These are phyloP conservation scores for Vidua macroura DNA, from an alignment of 2,113 vertebrate genomes.

Conservation along the genomic window DNA sequence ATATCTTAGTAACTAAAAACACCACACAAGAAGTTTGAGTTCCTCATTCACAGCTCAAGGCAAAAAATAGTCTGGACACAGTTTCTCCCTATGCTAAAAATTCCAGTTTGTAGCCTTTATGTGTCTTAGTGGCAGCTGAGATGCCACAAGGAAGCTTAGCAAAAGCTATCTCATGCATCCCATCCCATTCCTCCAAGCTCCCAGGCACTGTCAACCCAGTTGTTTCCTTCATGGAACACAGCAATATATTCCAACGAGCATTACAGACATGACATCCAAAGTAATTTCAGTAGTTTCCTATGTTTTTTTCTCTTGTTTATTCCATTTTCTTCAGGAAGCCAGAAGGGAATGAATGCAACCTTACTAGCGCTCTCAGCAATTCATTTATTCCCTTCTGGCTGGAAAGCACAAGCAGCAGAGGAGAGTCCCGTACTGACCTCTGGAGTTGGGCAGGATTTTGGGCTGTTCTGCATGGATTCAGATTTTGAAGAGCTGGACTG, in stretches of 20 bases:
- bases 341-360: neutral
- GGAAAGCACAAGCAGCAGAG: neutral
- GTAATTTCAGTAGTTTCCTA: neutral
- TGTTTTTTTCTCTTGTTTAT: neutral
- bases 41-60: neutral
- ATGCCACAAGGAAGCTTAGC: neutral
- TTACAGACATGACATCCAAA: neutral
- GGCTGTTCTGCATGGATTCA: constrained; percentile 85
- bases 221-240: neutral
- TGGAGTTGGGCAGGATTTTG: constrained; percentile 89
- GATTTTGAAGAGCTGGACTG: constrained; percentile 77
- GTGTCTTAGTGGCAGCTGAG: neutral
- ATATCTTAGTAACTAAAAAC: neutral
- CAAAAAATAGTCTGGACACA: neutral
- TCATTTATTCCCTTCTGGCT: neutral
- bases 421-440: constrained; percentile 79
- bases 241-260: neutral
- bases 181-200: neutral
- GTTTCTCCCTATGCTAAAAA: neutral
- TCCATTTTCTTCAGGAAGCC: neutral
- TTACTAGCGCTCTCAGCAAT: neutral
- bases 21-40: neutral
- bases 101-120: neutral
- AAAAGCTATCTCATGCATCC: neutral
- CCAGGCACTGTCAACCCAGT: neutral